These are phyloP conservation scores for Rotaria socialis DNA, from an alignment of 2,888 invertebrate genomes.

Conservation along the genomic window DNA sequence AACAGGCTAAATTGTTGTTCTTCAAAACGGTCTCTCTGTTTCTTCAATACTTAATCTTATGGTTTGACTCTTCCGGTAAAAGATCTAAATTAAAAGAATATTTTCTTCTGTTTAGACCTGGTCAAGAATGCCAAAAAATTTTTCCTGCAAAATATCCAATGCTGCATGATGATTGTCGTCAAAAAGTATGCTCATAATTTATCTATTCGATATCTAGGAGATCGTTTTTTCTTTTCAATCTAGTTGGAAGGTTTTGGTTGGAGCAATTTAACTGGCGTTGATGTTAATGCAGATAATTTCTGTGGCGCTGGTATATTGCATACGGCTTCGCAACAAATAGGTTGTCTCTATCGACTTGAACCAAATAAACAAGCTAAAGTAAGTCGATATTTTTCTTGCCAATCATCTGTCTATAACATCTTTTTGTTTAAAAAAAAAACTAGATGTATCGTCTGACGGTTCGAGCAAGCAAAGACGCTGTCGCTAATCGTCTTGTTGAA, in stretches of 20 bases:
- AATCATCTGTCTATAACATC: constrained; percentile 49
- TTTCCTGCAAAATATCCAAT: constrained; percentile 84
- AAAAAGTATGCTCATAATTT: constrained; percentile 67
- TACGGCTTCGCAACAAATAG: constrained; percentile 87
- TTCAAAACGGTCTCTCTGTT: no score
- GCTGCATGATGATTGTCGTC: constrained; percentile 79
- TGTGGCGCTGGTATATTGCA: constrained; percentile 97
- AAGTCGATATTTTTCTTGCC: background rate
- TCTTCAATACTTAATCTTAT: no score
- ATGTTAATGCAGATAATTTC: constrained; percentile 98
- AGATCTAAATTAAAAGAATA: background rate
- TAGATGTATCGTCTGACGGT: constrained; percentile 98
- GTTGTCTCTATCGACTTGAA: constrained; percentile 89
- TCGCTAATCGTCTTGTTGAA: constrained; percentile 85
- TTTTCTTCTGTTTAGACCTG: constrained; percentile 58
- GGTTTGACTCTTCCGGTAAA: no score
- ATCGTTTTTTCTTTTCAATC: background rate
- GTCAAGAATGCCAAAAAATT: constrained; percentile 94
- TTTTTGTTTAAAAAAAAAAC: constrained; percentile 49
- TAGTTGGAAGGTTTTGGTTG: constrained; percentile 78
- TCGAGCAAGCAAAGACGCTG: constrained; percentile 90
- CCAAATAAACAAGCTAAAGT: constrained; percentile 96
- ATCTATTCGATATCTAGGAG: background rate
- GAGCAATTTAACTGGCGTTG: constrained; percentile 82
- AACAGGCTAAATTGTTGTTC: no score